Conservation (phyloP, 2,888 invertebrate species). For the Acanthacorydalis orientalis region DNA sequence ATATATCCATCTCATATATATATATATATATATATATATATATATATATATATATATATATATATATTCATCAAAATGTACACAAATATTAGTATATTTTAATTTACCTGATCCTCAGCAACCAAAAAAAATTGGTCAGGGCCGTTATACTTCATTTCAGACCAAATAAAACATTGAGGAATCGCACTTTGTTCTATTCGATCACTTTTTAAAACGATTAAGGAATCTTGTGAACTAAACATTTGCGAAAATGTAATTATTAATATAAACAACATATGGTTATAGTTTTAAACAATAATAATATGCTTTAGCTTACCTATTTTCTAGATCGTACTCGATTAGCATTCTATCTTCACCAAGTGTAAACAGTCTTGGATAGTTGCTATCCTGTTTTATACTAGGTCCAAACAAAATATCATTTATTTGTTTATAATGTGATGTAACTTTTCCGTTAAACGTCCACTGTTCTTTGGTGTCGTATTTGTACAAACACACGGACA, state of each 20-base stretch:
- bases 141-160: constrained; percentile 20
- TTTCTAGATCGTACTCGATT: constrained; percentile 33
- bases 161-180: constrained; percentile 35
- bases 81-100: not conserved
- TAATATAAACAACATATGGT: too few species aligned
- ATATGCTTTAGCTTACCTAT: not conserved
- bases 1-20: not conserved
- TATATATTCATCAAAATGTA: too few species aligned
- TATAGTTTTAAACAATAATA: too few species aligned
- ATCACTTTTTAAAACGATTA: constrained; percentile 30
- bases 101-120: constrained; percentile 40
- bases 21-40: too few species aligned
- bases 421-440: constrained; percentile 41
- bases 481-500: constrained; percentile 33
- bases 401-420: constrained; percentile 36
- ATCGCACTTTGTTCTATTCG: constrained; percentile 44
- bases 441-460: constrained; percentile 39
- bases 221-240: constrained; percentile 17
- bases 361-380: constrained; percentile 33
- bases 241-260: not conserved
- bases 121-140: constrained; percentile 34
- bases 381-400: constrained; percentile 17
- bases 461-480: constrained; percentile 28
- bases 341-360: constrained; percentile 39
- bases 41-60: too few species aligned